phyloP scores from a whole-genome alignment of 2,888 invertebrate species.

The Eremobia ochroleuca region DNA sequence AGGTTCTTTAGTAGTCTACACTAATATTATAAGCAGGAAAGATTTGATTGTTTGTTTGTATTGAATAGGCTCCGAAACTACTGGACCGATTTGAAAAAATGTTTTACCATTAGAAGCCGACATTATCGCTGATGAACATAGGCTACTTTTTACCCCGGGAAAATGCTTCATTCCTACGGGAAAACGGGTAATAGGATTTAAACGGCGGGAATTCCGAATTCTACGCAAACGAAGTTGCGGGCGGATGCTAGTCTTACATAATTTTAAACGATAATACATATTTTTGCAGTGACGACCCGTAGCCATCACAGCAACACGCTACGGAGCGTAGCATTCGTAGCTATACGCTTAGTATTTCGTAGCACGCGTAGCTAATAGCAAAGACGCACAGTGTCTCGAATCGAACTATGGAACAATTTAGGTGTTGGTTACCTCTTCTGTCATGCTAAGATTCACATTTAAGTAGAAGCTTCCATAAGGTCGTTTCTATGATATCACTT shows the following conservation, averaged over 20 bases:
- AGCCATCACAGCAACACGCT: slow-evolving; percentile 1
- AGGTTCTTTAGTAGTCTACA: not conserved
- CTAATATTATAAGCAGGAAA: too few relatives aligned
- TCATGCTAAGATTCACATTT: not conserved
- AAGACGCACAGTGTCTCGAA: not conserved
- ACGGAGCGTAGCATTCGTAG: slow-evolving; percentile 18
- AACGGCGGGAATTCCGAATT: too few relatives aligned
- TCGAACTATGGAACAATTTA: not conserved
- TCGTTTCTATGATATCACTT: not conserved
- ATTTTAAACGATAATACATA: not conserved
- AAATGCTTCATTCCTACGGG: too few relatives aligned
- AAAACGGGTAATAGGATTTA: too few relatives aligned
- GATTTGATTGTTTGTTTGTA: too few relatives aligned
- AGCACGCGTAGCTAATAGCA: slow-evolving; percentile 11
- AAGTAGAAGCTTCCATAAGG: not conserved
- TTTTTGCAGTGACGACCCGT: not conserved
- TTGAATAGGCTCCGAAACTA: too few relatives aligned
- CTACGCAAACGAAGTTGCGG: too few relatives aligned
- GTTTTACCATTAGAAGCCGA: too few relatives aligned
- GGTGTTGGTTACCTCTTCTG: not conserved
- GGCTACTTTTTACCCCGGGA: too few relatives aligned
- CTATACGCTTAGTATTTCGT: slow-evolving; percentile 24
- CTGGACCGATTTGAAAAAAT: too few relatives aligned
- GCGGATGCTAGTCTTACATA: too few relatives aligned
- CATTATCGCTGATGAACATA: too few relatives aligned